Conservation (phyloP, 2,888 invertebrate species). For the Acanthosoma haemorrhoidale region DNA sequence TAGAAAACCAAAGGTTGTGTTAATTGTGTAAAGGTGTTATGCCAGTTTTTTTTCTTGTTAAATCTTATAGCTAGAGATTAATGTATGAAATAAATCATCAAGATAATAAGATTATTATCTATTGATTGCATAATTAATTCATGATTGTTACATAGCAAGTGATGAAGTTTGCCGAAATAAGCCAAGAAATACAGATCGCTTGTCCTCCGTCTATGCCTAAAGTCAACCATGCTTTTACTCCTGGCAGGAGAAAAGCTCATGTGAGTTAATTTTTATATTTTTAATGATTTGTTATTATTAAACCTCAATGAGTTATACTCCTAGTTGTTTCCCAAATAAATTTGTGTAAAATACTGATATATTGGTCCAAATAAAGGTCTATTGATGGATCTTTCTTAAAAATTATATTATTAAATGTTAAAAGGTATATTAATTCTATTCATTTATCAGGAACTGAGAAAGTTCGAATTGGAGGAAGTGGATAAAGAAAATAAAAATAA, state of each 20-base stretch:
- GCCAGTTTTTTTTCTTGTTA: too few species aligned
- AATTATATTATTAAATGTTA: background rate
- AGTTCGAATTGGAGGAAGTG: background rate
- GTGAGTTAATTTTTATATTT: background rate
- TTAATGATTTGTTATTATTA: too few species aligned
- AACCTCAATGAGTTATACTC: too few species aligned
- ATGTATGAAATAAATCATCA: too few species aligned
- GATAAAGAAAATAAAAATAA: conserved; percentile 17
- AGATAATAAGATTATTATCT: too few species aligned
- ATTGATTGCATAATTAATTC: background rate
- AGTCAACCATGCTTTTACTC: conserved; percentile 55
- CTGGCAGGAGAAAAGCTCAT: conserved; percentile 6
- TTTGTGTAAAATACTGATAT: too few species aligned
- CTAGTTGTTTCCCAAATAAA: too few species aligned
- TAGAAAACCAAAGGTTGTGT: too few species aligned
- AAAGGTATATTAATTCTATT: background rate
- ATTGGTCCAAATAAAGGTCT: too few species aligned
- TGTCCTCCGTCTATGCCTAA: conserved; percentile 53
- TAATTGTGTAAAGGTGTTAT: too few species aligned
- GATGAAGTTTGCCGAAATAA: conserved; percentile 94
- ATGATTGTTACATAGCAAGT: conserved; percentile 61
- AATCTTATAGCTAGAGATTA: too few species aligned
- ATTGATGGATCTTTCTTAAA: too few species aligned
- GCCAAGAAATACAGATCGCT: conserved; percentile 85
- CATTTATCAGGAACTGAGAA: background rate